Evolutionary conservation across 2,888 invertebrate genomes (phyloP).

Genomic region (Athripsodes cinereus): DNA sequence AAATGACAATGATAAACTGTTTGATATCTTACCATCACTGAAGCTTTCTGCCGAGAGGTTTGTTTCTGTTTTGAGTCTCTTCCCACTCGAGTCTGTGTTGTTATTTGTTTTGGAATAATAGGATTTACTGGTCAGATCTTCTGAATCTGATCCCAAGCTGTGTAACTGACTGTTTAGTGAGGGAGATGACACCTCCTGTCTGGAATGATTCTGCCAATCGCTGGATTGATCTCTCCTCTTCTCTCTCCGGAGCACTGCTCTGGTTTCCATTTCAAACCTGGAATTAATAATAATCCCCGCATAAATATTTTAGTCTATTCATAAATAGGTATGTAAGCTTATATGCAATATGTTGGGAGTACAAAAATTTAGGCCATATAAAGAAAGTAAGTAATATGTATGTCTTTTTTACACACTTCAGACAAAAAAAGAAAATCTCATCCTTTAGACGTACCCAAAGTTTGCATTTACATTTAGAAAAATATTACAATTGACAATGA

Average conservation of each 20-base stretch:
- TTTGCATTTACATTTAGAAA: too few relatives aligned
- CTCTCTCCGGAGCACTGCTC: conserved; percentile 55
- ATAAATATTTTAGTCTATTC: too few relatives aligned
- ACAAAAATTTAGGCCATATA: too few relatives aligned
- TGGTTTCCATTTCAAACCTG: conserved; percentile 70
- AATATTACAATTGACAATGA: too few relatives aligned
- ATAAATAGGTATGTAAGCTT: too few relatives aligned
- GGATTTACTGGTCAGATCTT: conserved; percentile 6
- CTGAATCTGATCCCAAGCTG: conserved; percentile 8
- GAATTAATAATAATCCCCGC: too few relatives aligned
- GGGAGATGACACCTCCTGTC: conserved; percentile 20
- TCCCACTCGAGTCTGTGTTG: conserved; percentile 14
- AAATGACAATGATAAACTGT: neutral
- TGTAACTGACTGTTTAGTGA: conserved; percentile 4
- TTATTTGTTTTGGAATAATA: conserved; percentile 10
- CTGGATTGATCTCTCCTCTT: conserved; percentile 37
- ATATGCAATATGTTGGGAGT: too few relatives aligned
- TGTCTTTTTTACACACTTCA: too few relatives aligned
- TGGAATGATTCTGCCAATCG: conserved; percentile 33
- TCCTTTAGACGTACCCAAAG: too few relatives aligned
- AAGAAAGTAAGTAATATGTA: too few relatives aligned
- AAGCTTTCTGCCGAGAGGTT: conserved; percentile 18
- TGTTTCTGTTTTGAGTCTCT: conserved; percentile 24
- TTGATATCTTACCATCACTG: conserved; percentile 19
- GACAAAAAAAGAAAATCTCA: too few relatives aligned